phyloP scores from a whole-genome alignment of 2,113 vertebrate genomes.

The Tretioscincus oriximinensis region DNA sequence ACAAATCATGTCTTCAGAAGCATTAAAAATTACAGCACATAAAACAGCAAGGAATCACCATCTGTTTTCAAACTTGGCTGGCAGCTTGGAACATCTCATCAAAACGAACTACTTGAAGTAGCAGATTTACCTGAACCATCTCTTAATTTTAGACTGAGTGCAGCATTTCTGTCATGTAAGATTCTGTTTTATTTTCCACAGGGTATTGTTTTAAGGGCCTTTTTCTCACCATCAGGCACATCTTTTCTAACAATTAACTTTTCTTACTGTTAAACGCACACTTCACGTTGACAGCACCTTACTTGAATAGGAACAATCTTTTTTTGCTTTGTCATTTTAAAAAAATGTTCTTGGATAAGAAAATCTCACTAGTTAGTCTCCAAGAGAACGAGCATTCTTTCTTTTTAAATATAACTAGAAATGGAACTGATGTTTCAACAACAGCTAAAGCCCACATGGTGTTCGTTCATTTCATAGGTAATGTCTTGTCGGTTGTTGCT shows the following conservation, averaged over 20 bases:
- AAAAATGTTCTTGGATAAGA: too few species aligned
- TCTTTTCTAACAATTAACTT: slow-evolving; percentile 47
- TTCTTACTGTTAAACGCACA: slow-evolving; percentile 51
- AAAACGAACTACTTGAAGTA: neutral
- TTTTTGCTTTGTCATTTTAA: slow-evolving; percentile 45
- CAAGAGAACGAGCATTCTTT: too few species aligned
- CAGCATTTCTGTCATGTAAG: slow-evolving; percentile 14
- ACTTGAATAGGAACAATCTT: slow-evolving; percentile 39
- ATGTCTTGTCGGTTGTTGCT: too few species aligned
- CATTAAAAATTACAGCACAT: neutral
- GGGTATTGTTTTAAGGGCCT: slow-evolving; percentile 10
- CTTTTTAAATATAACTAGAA: slow-evolving; percentile 24
- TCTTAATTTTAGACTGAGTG: neutral
- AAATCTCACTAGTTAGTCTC: too few species aligned
- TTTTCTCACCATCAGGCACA: slow-evolving; percentile 23
- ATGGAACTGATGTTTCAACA: too few species aligned
- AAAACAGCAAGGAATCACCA: neutral
- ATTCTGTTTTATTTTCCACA: slow-evolving; percentile 34
- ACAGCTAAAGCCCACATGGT: too few species aligned
- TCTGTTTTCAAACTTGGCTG: slow-evolving; percentile 15
- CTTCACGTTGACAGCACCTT: slow-evolving; percentile 42
- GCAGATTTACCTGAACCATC: neutral
- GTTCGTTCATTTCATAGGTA: too few species aligned
- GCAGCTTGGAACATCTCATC: neutral
- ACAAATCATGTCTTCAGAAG: neutral